Percentiles rank a stretch among this genome's conserved stretches.
These are phyloP conservation scores for Brachionus sp. DNA, from an alignment of 1,140 invertebrate species.

Conservation along the genomic window DNA sequence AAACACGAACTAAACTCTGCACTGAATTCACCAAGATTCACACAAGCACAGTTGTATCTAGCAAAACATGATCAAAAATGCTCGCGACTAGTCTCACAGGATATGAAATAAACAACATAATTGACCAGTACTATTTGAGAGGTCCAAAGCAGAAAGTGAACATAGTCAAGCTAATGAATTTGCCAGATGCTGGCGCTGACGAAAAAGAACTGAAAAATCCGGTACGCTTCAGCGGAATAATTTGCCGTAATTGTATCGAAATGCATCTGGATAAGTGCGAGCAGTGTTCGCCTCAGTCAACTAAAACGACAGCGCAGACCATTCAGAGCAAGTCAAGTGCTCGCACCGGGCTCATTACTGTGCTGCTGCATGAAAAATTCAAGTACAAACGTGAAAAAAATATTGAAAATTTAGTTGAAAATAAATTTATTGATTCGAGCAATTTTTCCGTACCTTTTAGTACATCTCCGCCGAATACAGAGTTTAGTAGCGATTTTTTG, in stretches of 20 bases:
- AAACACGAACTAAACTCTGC: neutral
- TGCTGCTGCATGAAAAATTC: neutral
- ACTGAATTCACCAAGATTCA: neutral
- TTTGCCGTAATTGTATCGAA: slow-evolving; percentile 5
- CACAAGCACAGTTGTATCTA: neutral
- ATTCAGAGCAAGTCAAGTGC: neutral
- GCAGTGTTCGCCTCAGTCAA: neutral
- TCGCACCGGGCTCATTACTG: neutral
- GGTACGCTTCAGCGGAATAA: neutral
- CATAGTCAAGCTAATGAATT: neutral
- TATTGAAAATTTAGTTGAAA: neutral
- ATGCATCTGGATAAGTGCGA: slow-evolving; percentile 2
- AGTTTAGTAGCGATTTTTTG: slow-evolving; percentile 12
- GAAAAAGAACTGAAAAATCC: neutral
- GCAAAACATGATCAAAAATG: neutral
- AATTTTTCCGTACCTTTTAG: slow-evolving; percentile 4
- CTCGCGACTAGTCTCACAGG: slow-evolving; percentile 5
- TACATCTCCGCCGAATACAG: neutral
- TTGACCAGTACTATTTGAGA: neutral
- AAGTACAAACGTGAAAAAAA: neutral
- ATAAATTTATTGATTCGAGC: neutral
- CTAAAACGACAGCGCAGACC: neutral
- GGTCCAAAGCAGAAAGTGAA: neutral
- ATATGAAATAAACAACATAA: slow-evolving; percentile 23
- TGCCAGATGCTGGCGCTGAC: neutral